Evolutionary conservation across 2,113 vertebrate species (phyloP).

Genomic region (Hippocampus barbouri): DNA sequence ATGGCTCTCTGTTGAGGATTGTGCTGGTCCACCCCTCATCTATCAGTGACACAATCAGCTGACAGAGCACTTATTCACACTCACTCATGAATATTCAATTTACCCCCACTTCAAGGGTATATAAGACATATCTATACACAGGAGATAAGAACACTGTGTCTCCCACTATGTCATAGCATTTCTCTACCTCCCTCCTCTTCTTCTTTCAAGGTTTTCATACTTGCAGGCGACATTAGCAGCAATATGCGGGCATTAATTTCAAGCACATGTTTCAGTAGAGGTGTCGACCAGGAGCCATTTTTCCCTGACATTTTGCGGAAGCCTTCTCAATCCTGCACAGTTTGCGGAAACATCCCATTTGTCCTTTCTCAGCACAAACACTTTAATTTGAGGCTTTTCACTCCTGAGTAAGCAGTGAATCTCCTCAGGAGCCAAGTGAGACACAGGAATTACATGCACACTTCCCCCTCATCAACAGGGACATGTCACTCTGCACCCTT

Average conservation of each 20-base stretch:
- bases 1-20: conserved; percentile 53
- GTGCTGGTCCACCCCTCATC: conserved; percentile 73
- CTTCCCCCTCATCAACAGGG: conserved; percentile 68
- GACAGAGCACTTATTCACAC: conserved; percentile 86
- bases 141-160: conserved; percentile 66
- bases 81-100: conserved; percentile 85
- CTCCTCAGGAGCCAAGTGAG: conserved; percentile 77
- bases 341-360: conserved; percentile 85
- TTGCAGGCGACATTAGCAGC: conserved; percentile 48
- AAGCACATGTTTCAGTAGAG: conserved; percentile 86
- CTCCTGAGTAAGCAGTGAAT: conserved; percentile 91
- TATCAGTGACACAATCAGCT: conserved; percentile 82
- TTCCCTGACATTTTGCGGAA: conserved; percentile 81
- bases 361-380: conserved; percentile 97
- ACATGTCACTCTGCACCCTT: conserved; percentile 53
- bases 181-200: conserved; percentile 15
- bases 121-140: conserved; percentile 63
- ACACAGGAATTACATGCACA: conserved; percentile 69
- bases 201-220: conserved; percentile 35
- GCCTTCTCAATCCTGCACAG: conserved; percentile 86
- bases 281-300: conserved; percentile 76
- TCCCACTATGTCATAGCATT: conserved; percentile 28
- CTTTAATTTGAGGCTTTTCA: conserved; percentile 92
- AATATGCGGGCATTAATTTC: conserved; percentile 75
- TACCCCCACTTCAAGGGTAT: conserved; percentile 74